Evolutionary conservation across 2,113 vertebrate species (phyloP).

Genomic region (Halcyon malimbica): DNA sequence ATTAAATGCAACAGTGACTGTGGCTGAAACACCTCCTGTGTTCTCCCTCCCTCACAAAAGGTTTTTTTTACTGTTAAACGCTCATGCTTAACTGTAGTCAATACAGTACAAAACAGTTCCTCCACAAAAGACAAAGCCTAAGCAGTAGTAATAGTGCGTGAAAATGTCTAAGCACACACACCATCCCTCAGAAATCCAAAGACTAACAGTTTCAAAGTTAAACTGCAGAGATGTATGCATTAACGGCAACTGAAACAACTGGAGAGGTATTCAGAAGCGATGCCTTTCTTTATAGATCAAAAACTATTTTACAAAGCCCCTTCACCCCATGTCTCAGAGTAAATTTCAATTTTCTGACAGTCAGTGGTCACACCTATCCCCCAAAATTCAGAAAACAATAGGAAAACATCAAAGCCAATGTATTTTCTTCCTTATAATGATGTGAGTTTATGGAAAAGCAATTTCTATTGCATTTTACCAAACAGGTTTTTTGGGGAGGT

Average conservation of each 20-base stretch:
- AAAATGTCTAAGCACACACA: background rate
- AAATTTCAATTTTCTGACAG: background rate
- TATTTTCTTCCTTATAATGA: background rate
- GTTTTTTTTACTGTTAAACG: background rate
- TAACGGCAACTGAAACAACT: background rate
- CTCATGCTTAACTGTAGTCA: background rate
- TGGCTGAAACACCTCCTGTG: background rate
- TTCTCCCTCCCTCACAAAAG: background rate
- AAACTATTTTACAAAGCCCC: background rate
- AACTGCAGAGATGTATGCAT: background rate
- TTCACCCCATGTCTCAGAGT: background rate
- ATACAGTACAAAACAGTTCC: background rate
- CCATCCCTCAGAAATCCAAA: background rate
- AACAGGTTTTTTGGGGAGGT: fast-evolving
- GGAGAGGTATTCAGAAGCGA: background rate
- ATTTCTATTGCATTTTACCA: constrained; percentile 15
- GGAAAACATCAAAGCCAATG: constrained; percentile 38
- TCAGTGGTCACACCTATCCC: background rate
- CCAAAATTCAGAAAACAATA: constrained; percentile 29
- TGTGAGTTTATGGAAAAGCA: background rate
- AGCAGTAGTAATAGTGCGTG: background rate
- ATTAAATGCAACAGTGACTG: background rate
- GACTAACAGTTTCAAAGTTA: background rate
- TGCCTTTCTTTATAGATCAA: constrained; percentile 7
- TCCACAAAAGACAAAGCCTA: background rate